phyloP scores from a whole-genome alignment of 2,888 invertebrate genomes.

The Stratiomys singularior region DNA sequence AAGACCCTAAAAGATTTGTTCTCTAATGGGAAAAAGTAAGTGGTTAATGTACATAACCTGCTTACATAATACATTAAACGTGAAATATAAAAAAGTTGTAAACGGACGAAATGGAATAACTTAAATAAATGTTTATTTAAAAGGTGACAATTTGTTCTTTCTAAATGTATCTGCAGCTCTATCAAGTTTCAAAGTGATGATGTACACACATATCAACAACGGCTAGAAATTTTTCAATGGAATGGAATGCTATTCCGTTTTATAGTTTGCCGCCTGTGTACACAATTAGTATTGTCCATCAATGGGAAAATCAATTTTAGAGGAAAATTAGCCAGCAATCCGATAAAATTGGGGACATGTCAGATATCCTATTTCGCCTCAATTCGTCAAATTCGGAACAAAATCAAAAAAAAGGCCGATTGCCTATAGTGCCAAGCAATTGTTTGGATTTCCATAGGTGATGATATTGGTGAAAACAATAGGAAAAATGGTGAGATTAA shows the following conservation, averaged over 20 bases:
- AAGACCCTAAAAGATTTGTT: no score
- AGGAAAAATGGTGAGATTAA: background rate
- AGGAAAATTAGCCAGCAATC: constrained; percentile 1
- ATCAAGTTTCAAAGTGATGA: background rate
- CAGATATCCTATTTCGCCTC: background rate
- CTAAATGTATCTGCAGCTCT: constrained; percentile 15
- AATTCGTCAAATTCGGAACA: background rate
- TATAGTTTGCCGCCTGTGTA: constrained; percentile 11
- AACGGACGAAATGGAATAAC: background rate
- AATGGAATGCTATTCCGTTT: constrained; percentile 30
- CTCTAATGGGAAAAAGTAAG: no score
- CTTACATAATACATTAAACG: background rate
- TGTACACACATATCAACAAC: constrained; percentile 40
- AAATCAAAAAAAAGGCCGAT: no score
- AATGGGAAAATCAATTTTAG: constrained; percentile 13
- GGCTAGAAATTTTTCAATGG: constrained; percentile 11
- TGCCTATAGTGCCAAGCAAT: background rate
- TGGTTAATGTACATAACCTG: background rate
- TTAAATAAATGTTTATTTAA: background rate
- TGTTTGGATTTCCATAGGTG: background rate
- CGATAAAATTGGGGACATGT: constrained; percentile 9
- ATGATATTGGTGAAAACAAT: background rate
- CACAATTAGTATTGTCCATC: constrained; percentile 25
- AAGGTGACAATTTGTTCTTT: constrained; percentile 36
- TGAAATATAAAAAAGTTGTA: background rate